Evolutionary conservation across 2,888 invertebrate species (phyloP).

Genomic region (Pseudolycoriella hygida): DNA sequence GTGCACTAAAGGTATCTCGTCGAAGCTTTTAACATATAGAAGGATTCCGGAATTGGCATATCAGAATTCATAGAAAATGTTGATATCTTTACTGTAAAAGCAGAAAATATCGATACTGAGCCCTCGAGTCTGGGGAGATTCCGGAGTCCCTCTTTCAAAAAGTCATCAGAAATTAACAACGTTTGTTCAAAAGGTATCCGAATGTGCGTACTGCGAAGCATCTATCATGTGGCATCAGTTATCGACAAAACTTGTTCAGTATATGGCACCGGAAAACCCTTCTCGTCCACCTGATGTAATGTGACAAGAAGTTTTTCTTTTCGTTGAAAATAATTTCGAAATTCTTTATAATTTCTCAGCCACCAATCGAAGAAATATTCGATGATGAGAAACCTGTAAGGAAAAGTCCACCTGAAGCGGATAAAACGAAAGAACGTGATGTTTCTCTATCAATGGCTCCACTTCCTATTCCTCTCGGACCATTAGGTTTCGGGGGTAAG

Average conservation of each 20-base stretch:
- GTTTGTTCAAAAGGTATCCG: constrained; percentile 27
- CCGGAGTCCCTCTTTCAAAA: not conserved
- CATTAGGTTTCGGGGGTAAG: constrained; percentile 28
- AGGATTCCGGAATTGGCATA: no score
- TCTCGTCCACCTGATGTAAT: constrained; percentile 60
- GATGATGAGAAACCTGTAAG: constrained; percentile 43
- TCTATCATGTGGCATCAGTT: constrained; percentile 90
- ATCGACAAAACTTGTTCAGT: constrained; percentile 59
- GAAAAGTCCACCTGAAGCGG: constrained; percentile 54
- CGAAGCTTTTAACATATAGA: no score
- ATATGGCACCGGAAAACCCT: constrained; percentile 57
- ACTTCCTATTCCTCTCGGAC: constrained; percentile 28
- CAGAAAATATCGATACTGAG: not conserved
- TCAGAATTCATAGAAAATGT: no score
- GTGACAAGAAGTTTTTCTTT: constrained; percentile 1
- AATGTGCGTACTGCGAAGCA: constrained; percentile 86
- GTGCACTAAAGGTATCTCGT: constrained; percentile 31
- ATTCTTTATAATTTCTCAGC: constrained; percentile 24
- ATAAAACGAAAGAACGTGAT: constrained; percentile 44
- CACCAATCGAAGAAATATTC: constrained; percentile 47
- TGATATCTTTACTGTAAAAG: no score
- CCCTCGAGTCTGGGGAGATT: not conserved
- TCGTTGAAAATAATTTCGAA: constrained; percentile 3
- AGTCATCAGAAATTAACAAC: not conserved
- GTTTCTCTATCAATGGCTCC: constrained; percentile 30